A percentile compares a stretch with the other conserved stretches of the same genome.
phyloP scores from a whole-genome alignment of 2,888 invertebrate species.

The Schizaphis graminum region DNA sequence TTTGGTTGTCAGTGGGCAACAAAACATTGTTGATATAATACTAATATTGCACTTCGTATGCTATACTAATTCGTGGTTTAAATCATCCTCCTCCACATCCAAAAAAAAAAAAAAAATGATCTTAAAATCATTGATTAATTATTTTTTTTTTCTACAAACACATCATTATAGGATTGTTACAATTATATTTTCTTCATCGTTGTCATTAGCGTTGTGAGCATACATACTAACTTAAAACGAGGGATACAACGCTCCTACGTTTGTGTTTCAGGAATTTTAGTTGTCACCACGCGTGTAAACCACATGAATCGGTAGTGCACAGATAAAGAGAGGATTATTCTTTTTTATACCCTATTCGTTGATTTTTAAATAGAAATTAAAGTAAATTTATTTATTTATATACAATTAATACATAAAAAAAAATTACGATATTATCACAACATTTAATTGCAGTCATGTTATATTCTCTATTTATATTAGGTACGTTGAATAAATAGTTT shows the following conservation, averaged over 20 bases:
- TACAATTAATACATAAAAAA: not conserved
- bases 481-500: not conserved
- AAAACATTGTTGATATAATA: not conserved
- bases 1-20: not conserved
- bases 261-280: not conserved
- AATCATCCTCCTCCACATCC: not conserved
- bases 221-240: not conserved
- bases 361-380: not conserved
- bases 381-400: not conserved
- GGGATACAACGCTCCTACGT: not conserved
- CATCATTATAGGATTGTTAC: not conserved
- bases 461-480: not conserved
- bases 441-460: not conserved
- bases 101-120: not conserved
- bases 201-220: not conserved
- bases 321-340: not conserved
- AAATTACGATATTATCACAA: not conserved
- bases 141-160: not conserved
- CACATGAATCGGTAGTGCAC: not conserved
- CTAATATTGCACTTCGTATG: not conserved
- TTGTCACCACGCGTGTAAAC: not conserved
- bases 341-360: not conserved
- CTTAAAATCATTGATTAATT: not conserved
- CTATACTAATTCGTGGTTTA: not conserved
- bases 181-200: not conserved